These are phyloP conservation scores for Uloborus diversus DNA, from an alignment of 1,140 invertebrate species.

Conservation along the genomic window DNA sequence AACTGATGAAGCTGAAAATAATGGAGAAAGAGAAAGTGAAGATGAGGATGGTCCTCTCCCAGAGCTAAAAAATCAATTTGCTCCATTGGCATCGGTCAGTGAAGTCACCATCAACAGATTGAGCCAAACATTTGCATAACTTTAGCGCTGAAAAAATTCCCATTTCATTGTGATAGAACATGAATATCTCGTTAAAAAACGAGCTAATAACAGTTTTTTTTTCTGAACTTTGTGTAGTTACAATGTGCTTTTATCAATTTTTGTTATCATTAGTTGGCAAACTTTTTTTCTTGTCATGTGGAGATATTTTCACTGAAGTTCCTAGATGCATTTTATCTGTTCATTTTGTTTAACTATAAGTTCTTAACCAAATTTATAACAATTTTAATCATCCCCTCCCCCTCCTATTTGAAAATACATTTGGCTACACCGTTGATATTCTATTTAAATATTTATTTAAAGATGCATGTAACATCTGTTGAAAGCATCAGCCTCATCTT, in stretches of 20 bases:
- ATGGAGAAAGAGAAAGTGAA: constrained; percentile 6
- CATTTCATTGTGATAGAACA: not conserved
- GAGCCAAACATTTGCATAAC: constrained; percentile 54
- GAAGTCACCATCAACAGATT: constrained; percentile 56
- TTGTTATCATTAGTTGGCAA: not conserved
- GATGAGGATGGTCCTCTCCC: constrained; percentile 44
- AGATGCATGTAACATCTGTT: no score
- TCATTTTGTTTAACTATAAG: not conserved
- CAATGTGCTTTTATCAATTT: constrained; percentile 15
- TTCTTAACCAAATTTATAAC: not conserved
- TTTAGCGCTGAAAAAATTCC: not conserved
- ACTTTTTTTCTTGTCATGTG: not conserved
- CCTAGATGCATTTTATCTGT: not conserved
- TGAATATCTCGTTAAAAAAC: not conserved
- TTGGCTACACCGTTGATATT: no score
- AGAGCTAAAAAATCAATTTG: constrained; percentile 37
- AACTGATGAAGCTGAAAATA: constrained; percentile 30
- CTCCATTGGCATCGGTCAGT: constrained; percentile 50
- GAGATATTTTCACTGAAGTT: not conserved
- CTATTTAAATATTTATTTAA: no score
- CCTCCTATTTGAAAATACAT: no score
- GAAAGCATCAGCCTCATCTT: no score
- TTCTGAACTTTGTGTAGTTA: not conserved
- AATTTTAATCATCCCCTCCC: no score
- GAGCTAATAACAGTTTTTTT: not conserved